Conservation (phyloP, 2,888 invertebrate genomes). For the Mycogona germanica region DNA sequence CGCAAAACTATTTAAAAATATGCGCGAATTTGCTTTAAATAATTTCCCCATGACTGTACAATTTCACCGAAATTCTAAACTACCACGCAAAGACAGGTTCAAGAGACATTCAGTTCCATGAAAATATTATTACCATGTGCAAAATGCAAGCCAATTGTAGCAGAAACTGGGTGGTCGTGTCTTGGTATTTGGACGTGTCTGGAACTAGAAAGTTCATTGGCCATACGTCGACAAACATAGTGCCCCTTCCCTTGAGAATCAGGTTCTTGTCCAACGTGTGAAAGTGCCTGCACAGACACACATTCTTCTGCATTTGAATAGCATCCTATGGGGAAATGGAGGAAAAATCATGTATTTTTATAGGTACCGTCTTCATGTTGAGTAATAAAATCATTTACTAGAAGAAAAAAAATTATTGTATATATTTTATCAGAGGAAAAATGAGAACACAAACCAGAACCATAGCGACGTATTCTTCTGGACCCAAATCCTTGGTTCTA, state of each 20-base stretch:
- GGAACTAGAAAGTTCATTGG: constrained; percentile 83
- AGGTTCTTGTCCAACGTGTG: constrained; percentile 64
- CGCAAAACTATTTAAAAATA: too few relatives aligned
- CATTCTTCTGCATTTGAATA: constrained; percentile 84
- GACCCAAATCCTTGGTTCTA: constrained; percentile 37
- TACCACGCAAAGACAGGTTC: constrained; percentile 28
- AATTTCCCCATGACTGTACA: too few relatives aligned
- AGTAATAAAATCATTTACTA: neutral
- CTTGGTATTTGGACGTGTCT: constrained; percentile 62
- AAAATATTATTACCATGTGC: constrained; percentile 56
- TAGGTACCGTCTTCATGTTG: neutral
- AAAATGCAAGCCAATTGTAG: constrained; percentile 93
- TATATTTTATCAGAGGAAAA: neutral
- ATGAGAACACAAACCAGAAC: constrained; percentile 37
- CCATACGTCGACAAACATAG: constrained; percentile 92
- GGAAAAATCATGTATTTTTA: neutral
- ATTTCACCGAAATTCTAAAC: too few relatives aligned
- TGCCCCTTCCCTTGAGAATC: constrained; percentile 48
- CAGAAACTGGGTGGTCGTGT: constrained; percentile 85
- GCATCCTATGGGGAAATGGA: constrained; percentile 49
- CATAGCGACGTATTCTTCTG: constrained; percentile 65
- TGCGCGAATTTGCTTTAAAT: too few relatives aligned
- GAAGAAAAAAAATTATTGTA: neutral
- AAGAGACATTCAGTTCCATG: neutral
- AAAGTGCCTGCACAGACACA: constrained; percentile 88